Conservation (phyloP, 2,888 invertebrate genomes). For the Tachina grossa region DNA sequence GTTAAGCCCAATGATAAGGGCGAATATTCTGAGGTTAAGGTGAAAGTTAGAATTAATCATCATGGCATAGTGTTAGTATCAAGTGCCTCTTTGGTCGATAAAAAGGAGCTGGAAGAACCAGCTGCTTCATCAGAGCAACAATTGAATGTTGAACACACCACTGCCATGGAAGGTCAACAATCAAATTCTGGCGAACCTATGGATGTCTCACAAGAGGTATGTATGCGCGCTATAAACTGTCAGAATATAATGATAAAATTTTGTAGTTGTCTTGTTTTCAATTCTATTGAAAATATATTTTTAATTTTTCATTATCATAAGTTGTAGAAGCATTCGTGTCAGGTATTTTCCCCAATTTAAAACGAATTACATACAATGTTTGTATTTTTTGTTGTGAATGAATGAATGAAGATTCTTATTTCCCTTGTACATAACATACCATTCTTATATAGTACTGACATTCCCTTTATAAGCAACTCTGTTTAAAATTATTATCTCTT, state of each 20-base stretch:
- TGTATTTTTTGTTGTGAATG: too few relatives aligned
- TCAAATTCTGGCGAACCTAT: slow-evolving; percentile 82
- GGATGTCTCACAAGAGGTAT: slow-evolving; percentile 84
- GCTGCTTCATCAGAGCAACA: slow-evolving; percentile 78
- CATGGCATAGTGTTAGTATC: slow-evolving; percentile 96
- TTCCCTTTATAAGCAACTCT: too few relatives aligned
- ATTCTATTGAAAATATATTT: slow-evolving; percentile 66
- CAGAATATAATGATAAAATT: slow-evolving; percentile 10
- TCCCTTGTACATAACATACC: too few relatives aligned
- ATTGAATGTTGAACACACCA: slow-evolving; percentile 73
- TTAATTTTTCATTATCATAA: slow-evolving; percentile 16
- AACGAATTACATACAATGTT: slow-evolving; percentile 19
- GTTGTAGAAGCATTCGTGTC: slow-evolving; percentile 46
- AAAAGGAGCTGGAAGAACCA: slow-evolving; percentile 84
- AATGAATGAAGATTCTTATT: too few relatives aligned
- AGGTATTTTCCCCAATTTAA: slow-evolving; percentile 11
- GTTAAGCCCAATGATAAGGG: slow-evolving; percentile 94
- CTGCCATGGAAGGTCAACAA: slow-evolving; percentile 73
- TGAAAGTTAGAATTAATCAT: slow-evolving; percentile 96
- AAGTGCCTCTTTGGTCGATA: slow-evolving; percentile 92
- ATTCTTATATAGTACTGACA: too few relatives aligned
- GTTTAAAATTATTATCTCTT: too few relatives aligned
- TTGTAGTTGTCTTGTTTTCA: slow-evolving; percentile 45
- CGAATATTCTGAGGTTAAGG: slow-evolving; percentile 96
- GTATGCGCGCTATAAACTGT: slow-evolving; percentile 76